Evolutionary conservation across 2,113 vertebrate species (phyloP).

Genomic region (Benitochromis conjunctus): DNA sequence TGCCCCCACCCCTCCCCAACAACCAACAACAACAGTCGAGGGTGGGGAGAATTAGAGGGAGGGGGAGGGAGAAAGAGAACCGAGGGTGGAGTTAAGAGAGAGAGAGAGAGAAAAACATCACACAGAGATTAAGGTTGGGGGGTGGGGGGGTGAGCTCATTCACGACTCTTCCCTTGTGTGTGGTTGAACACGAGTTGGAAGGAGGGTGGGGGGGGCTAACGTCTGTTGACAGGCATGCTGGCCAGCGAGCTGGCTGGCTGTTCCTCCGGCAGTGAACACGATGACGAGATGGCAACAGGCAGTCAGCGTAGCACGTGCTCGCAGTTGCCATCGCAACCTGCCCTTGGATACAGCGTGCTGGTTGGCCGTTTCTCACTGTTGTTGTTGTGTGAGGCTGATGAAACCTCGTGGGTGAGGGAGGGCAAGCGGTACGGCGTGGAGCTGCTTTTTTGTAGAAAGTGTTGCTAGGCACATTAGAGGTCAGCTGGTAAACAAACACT

Average conservation of each 20-base stretch:
- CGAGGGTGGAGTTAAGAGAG: conserved; percentile 47
- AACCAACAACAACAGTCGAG: neutral
- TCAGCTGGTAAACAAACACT: conserved; percentile 57
- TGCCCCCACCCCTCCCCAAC: neutral
- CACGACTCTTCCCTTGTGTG: conserved; percentile 32
- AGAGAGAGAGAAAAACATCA: conserved; percentile 60
- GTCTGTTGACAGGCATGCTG: conserved; percentile 52
- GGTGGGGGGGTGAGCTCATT: neutral
- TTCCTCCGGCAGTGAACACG: conserved; percentile 39
- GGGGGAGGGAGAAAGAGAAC: neutral
- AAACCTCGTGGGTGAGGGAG: conserved; percentile 64
- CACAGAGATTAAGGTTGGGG: conserved; percentile 45
- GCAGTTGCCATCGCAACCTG: conserved; percentile 74
- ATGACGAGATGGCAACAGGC: conserved; percentile 76
- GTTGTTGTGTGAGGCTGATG: conserved; percentile 72
- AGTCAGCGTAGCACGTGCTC: conserved; percentile 62
- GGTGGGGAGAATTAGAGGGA: conserved; percentile 14
- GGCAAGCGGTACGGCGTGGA: conserved; percentile 15
- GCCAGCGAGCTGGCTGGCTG: conserved; percentile 60
- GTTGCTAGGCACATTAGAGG: conserved; percentile 63
- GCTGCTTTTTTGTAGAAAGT: conserved; percentile 50
- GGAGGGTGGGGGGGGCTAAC: neutral
- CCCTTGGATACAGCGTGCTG: conserved; percentile 77
- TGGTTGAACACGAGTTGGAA: neutral
- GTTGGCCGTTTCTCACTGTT: conserved; percentile 73